A percentile compares a stretch with the other conserved stretches of the same genome.
These are phyloP conservation scores for Proterorhinus semilunaris DNA, from an alignment of 2,113 vertebrate species.

Conservation along the genomic window DNA sequence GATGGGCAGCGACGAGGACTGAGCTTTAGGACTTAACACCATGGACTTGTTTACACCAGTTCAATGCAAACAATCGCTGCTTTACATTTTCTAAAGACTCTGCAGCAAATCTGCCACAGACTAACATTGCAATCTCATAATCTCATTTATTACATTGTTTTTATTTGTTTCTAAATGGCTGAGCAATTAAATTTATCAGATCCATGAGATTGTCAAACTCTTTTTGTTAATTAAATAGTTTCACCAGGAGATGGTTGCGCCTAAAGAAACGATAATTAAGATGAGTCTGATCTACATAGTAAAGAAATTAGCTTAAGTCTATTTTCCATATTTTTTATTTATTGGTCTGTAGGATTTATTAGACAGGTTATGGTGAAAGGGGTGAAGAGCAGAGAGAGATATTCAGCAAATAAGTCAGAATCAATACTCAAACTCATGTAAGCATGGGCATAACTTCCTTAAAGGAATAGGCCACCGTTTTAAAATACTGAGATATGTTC, in stretches of 20 bases:
- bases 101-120: neutral
- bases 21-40: constrained; percentile 22
- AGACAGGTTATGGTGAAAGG: too few species aligned
- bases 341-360: too few species aligned
- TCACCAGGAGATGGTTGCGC: constrained; percentile 21
- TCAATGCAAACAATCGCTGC: neutral
- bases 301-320: too few species aligned
- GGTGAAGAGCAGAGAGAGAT: too few species aligned
- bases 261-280: neutral
- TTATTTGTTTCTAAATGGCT: constrained; percentile 3
- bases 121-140: neutral
- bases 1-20: constrained; percentile 86
- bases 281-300: too few species aligned
- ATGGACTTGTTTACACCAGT: neutral
- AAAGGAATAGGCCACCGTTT: too few species aligned
- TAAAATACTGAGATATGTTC: too few species aligned
- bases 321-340: too few species aligned
- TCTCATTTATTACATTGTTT: neutral
- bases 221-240: neutral
- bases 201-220: neutral
- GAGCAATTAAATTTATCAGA: constrained; percentile 8
- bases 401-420: too few species aligned
- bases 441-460: too few species aligned
- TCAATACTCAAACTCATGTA: too few species aligned
- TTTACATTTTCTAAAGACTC: constrained; percentile 30